Evolutionary conservation across 1,140 invertebrate genomes (phyloP), one percentile per base, ranked within the genome.

Genomic region (Gonatopus flavifemur): DNA sequence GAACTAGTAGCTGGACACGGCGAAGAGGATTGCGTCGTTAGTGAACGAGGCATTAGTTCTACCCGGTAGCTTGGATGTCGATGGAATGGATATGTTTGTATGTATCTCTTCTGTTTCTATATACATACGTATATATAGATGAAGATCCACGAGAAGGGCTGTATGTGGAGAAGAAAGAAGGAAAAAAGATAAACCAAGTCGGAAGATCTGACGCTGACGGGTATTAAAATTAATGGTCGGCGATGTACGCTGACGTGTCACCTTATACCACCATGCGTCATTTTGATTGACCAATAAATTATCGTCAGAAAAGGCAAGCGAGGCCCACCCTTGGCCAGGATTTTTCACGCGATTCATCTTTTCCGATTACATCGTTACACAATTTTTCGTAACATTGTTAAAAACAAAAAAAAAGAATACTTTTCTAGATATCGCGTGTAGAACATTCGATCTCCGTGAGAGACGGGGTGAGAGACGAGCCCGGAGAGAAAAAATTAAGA

Each of bases 271-370:
- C 66, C 72, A 76, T 76, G 67, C 66, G 72, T 76, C 74, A 76
- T 74, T 72, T 68, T 72, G 72, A 76, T 76, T 75, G 74, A 75
- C 72, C 66, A 74, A 76, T 76, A 76, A 75, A 73, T 76, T 74
- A 76, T 76, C 59, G 49, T 32, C 52, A 44, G 51, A 19, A 57
- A 48, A 50, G 43, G n/a, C n/a, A n/a, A n/a, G n/a, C n/a, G n/a
- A 8, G n/a, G 3, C 18, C 18, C 37, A 4, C n/a, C 32, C 32
- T 28, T 28, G 25, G 25, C 16, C 24, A 49, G 40, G 25, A 35
- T 19, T 28, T n/a, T n/a, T n/a, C n/a, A n/a, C n/a, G n/a, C n/a
- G n/a, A n/a, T n/a, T n/a, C n/a, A n/a, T n/a, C n/a, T n/a, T n/a
- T n/a, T n/a, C n/a, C n/a, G n/a, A n/a, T n/a, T n/a, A n/a, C n/a